Evolutionary conservation across 2,888 invertebrate species (phyloP).

Genomic region (Caenorhabditis zanzibari): DNA sequence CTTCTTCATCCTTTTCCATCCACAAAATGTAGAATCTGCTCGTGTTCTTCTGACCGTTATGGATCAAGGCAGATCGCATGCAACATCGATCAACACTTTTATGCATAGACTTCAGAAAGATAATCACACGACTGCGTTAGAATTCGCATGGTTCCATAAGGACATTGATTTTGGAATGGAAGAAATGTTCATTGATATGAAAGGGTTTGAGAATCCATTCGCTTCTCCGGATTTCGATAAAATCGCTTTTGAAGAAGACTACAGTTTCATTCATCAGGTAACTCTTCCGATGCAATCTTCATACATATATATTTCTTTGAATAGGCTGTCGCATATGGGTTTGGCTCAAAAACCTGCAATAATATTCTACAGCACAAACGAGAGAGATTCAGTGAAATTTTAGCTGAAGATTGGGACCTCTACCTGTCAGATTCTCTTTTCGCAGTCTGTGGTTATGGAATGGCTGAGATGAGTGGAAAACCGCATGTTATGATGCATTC

Average conservation of each 20-base stretch:
- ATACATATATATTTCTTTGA: no score
- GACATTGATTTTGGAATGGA: slow-evolving; percentile 58
- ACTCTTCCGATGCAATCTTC: no score
- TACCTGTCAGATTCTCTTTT: slow-evolving; percentile 54
- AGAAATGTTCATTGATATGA: slow-evolving; percentile 48
- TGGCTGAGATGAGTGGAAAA: slow-evolving; percentile 47
- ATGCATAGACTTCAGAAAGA: slow-evolving; percentile 59
- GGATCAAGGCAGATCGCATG: slow-evolving; percentile 61
- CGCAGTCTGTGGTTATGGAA: slow-evolving; percentile 51
- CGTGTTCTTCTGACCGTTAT: slow-evolving; percentile 44
- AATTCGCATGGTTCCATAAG: slow-evolving; percentile 35
- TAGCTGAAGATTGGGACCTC: slow-evolving; percentile 41
- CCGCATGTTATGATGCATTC: slow-evolving; percentile 63
- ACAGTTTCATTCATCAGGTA: slow-evolving; percentile 55
- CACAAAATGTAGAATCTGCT: slow-evolving; percentile 14
- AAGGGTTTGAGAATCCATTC: slow-evolving; percentile 50
- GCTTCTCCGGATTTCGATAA: slow-evolving; percentile 48
- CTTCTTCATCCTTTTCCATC: not conserved
- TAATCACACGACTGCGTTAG: slow-evolving; percentile 50
- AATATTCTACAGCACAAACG: slow-evolving; percentile 43
- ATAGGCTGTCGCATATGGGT: slow-evolving; percentile 41
- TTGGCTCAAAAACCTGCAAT: slow-evolving; percentile 45
- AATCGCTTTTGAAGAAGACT: slow-evolving; percentile 48
- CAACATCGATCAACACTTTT: slow-evolving; percentile 48
- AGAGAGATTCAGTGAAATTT: slow-evolving; percentile 30